Evolutionary conservation across 2,113 vertebrate species (phyloP).

Genomic region (Egretta garzetta): DNA sequence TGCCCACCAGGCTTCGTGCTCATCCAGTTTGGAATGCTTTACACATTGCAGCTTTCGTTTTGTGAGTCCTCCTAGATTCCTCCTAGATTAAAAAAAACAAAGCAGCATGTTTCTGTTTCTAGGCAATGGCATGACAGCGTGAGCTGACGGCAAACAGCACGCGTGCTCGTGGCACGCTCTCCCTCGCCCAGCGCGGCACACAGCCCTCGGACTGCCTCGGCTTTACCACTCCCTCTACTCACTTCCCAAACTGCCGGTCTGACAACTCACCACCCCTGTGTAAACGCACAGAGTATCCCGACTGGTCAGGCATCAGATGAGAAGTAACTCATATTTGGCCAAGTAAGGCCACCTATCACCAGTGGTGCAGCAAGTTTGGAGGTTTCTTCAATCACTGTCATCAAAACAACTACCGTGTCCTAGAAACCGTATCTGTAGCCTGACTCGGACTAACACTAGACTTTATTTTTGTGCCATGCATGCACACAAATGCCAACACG

Average conservation of each 20-base stretch:
- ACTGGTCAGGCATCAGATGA: not conserved
- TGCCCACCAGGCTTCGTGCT: not conserved
- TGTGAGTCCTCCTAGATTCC: not conserved
- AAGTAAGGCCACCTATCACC: not conserved
- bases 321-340: not conserved
- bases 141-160: not conserved
- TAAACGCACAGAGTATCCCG: not conserved
- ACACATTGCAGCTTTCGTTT: not conserved
- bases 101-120: not conserved
- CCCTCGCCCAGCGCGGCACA: not conserved
- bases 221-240: not conserved
- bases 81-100: not conserved
- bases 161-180: not conserved
- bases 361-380: no score
- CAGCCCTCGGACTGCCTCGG: rapidly evolving
- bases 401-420: not conserved
- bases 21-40: not conserved
- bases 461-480: not conserved
- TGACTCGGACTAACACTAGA: not conserved
- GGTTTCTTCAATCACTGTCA: not conserved
- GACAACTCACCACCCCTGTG: not conserved
- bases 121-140: not conserved
- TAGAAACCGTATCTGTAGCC: not conserved
- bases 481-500: not conserved
- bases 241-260: not conserved